Evolutionary conservation across 2,113 vertebrate species (phyloP), one percentile per base, ranked within the genome.

Genomic region (Quiscalus mexicanus): DNA sequence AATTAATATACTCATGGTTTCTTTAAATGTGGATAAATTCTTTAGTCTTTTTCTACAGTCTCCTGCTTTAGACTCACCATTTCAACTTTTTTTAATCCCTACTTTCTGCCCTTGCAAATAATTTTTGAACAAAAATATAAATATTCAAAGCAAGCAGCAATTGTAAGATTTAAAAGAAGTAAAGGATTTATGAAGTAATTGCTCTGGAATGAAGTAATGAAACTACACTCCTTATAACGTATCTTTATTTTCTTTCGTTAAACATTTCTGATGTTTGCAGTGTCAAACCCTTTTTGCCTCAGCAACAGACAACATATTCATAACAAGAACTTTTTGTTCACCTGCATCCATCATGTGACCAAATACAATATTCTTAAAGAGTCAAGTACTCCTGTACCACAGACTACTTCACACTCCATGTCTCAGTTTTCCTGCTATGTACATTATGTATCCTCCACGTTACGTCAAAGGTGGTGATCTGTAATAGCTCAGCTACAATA

Each of bases 301-400:
- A 64, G 62, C 33, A 78, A 53, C 0, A 45, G 23, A 71, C 0
- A 17, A 49, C 4, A 37, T 5, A 67, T 10, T 37, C 1, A 0
- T 20, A 67, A 63, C 3, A 33, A 79, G 17, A 69, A 75, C 14
- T 37, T 10, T 31, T 19, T 33, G 19, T 50, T 88, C 55, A 69
- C 9, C 11, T 62, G 16, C 12, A 71, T 14, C 25, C 58, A 94
- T 27, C 0, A 0, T 2, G 11, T 39, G 33, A 79, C 3, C 31
- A 67, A 37, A 25, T 58, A 3, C 3, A 62, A 33, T 12, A 19
- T 52, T 80, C 12, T 80, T n/a, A 10, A 28, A 65, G 24, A 93
- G 50, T 13, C 31, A 60, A 44, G 21, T 15, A n/a, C 6, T 52
- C 6, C 47, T 78, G 49, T 83, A 42, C 6, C 10, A 45, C 5